phyloP scores from a whole-genome alignment of 1,140 invertebrate species.

The Leptopilina clavipes region DNA sequence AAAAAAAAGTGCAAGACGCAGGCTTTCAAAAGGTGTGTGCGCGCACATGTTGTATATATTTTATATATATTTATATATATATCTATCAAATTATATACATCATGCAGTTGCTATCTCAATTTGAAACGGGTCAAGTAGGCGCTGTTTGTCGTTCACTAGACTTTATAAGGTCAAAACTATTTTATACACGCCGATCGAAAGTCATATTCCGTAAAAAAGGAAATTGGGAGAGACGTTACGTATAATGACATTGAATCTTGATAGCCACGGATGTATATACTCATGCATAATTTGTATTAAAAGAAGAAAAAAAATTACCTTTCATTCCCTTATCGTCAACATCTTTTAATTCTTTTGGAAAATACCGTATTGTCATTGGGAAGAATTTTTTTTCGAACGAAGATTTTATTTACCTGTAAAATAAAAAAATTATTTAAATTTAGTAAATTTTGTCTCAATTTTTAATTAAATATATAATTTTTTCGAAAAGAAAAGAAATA shows the following conservation, averaged over 20 bases:
- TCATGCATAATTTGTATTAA: not conserved
- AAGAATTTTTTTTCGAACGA: not conserved
- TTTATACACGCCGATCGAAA: slow-evolving; percentile 23
- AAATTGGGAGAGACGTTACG: slow-evolving; percentile 27
- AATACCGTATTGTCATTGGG: not conserved
- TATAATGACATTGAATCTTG: slow-evolving; percentile 34
- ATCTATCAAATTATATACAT: no score
- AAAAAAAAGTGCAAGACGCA: slow-evolving; percentile 15
- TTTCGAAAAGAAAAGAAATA: no score
- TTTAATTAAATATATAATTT: no score
- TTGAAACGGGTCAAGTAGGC: slow-evolving; percentile 29
- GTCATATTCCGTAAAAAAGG: slow-evolving; percentile 24
- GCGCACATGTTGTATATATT: not conserved
- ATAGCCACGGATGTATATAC: slow-evolving; percentile 3
- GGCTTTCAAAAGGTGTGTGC: not conserved
- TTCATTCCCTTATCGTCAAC: not conserved
- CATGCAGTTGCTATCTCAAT: not conserved
- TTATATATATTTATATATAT: no score
- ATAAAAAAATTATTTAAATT: no score
- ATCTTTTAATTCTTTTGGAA: slow-evolving; percentile 11
- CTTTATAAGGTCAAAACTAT: slow-evolving; percentile 14
- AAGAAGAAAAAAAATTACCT: slow-evolving; percentile 1
- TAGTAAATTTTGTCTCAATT: no score
- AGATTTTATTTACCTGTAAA: no score
- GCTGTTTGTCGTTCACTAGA: not conserved